Evolutionary conservation across 1,140 invertebrate species (phyloP).

Genomic region (Eubasilissa regina): DNA sequence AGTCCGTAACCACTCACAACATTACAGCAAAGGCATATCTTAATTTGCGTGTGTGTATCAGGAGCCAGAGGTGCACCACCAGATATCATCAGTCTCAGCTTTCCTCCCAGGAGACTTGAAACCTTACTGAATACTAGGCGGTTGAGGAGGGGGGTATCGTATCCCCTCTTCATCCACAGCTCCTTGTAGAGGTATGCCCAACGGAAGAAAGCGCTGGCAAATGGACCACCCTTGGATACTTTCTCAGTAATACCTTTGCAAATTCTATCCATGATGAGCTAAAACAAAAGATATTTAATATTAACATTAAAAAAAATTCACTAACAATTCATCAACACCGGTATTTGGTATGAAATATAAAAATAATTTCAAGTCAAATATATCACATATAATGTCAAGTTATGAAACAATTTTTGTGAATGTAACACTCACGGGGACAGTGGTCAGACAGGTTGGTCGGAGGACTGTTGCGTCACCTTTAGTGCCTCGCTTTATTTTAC

Average conservation of each 20-base stretch:
- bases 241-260: slow-evolving; percentile 96
- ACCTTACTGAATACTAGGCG: slow-evolving; percentile 74
- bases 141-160: slow-evolving; percentile 88
- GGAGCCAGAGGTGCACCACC: slow-evolving; percentile 97
- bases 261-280: slow-evolving; percentile 95
- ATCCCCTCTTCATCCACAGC: slow-evolving; percentile 87
- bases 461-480: slow-evolving; percentile 93
- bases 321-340: too few relatives aligned
- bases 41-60: slow-evolving; percentile 96
- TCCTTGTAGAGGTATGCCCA: slow-evolving; percentile 95
- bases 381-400: neutral
- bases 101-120: slow-evolving; percentile 87
- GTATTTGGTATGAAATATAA: neutral
- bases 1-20: slow-evolving; percentile 97
- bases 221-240: slow-evolving; percentile 83
- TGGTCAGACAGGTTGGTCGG: slow-evolving; percentile 93
- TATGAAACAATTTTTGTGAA: neutral
- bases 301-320: neutral
- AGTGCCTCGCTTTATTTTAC: slow-evolving; percentile 94
- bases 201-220: slow-evolving; percentile 87
- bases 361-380: neutral
- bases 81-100: slow-evolving; percentile 87
- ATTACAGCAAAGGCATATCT: slow-evolving; percentile 92
- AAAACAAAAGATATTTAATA: slow-evolving; percentile 63
- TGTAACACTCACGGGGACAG: slow-evolving; percentile 86